A percentile compares a stretch with the other conserved stretches of the same genome.
Conservation (phyloP, 2,797 vertebrate genomes). For the Galago senegalensis region DNA sequence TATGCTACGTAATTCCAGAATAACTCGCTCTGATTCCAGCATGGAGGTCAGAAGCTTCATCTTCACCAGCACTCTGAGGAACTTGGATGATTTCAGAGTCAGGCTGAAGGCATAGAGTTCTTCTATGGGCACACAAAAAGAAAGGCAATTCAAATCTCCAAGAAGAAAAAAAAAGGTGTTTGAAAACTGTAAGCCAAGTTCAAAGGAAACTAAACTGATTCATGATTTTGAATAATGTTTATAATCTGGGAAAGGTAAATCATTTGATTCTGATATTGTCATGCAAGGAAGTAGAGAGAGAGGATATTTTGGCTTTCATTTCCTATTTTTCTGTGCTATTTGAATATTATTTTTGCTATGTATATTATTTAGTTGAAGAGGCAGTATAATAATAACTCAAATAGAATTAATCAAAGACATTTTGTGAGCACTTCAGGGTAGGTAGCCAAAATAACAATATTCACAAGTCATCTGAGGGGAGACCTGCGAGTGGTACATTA, state of each 20-base stretch:
- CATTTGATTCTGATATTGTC: not conserved
- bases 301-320: not conserved
- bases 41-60: not conserved
- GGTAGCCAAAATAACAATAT: not conserved
- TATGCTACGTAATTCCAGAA: not conserved
- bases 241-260: not conserved
- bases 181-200: slow-evolving; percentile 21
- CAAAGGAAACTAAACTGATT: not conserved
- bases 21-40: not conserved
- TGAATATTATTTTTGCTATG: not conserved
- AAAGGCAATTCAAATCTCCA: not conserved
- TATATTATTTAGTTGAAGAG: not conserved
- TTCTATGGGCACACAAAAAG: not conserved
- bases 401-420: not conserved
- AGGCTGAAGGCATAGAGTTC: not conserved
- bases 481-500: not conserved
- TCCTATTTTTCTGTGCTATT: not conserved
- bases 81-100: not conserved
- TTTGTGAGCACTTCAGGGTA: not conserved
- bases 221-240: not conserved
- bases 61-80: not conserved
- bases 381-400: not conserved
- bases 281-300: not conserved
- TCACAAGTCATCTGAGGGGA: not conserved
- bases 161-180: not conserved